Evolutionary conservation across 1,140 invertebrate genomes (phyloP), one percentile per base, ranked within the genome.

Genomic region (Ericerus pela): DNA sequence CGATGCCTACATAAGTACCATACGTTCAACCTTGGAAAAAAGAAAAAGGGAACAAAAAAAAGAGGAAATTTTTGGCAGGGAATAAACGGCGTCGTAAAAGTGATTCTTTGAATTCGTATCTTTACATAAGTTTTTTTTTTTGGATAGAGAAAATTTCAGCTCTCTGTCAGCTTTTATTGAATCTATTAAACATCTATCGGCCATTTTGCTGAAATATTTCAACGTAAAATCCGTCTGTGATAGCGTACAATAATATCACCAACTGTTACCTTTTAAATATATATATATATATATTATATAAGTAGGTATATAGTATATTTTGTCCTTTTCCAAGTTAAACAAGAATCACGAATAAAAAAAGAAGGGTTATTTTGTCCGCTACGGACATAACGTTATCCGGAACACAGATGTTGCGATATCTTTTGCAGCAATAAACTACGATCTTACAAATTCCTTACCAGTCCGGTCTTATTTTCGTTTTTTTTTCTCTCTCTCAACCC

Each of bases 191-290:
- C 41, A 47, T 47, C 41, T 47, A 47, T 47, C 41, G 16, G 41
- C 41, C 41, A 47, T 47, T 47, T 47, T 6, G 16, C 22, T 33
- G 20, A 47, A 47, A 22, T 24, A 10, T 47, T 47, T 24, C 20
- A 47, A 47, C 26, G 20, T 47, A 24, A 47, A n/a, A 47, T 47
- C 41, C 41, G n/a, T 47, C 41, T 24, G 41, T 47, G 26, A 47
- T 47, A 47, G 22, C 41, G 41, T 47, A 47, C 41, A 47, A 47
- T 47, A 24, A 24, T 47, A 47, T 47, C 41, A 14, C 41, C 41
- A 47, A 47, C 41, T 47, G 41, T 47, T 47, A 47, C 41, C 41
- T 47, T 47, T 47, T 24, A 47, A 47, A 47, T 47, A 47, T 47
- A n/a, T n/a, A n/a, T n/a, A n/a, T n/a, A n/a, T n/a, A n/a, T n/a